Evolutionary conservation across 53 echinoderm and acorn worm genomes (phyloP).

Genomic region (Paelopatides confundens): DNA sequence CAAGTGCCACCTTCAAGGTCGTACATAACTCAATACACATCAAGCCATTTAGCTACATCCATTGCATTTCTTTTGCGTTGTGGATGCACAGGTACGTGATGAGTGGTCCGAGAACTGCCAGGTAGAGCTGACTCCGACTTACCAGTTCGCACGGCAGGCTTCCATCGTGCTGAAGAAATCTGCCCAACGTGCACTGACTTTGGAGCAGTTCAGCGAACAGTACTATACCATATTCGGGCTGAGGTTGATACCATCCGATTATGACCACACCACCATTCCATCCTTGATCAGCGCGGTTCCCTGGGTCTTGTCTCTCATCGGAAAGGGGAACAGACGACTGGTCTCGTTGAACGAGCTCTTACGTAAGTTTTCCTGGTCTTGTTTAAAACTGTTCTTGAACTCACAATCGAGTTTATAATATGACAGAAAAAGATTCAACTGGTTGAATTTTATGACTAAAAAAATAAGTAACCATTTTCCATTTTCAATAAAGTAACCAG

Average conservation of each 20-base stretch:
- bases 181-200: constrained; percentile 57
- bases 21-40: too few relatives aligned
- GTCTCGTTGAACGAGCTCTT: constrained; percentile 85
- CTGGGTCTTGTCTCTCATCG: constrained; percentile 80
- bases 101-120: constrained; percentile 86
- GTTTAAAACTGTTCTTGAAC: not conserved
- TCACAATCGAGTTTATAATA: too few relatives aligned
- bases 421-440: too few relatives aligned
- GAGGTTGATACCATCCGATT: constrained; percentile 73
- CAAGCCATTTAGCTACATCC: too few relatives aligned
- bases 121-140: constrained; percentile 80
- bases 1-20: too few relatives aligned
- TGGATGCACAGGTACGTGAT: constrained; percentile 71
- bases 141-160: constrained; percentile 92
- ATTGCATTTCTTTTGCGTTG: not conserved
- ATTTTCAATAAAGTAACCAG: too few relatives aligned
- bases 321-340: constrained; percentile 76
- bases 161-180: constrained; percentile 71
- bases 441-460: too few relatives aligned
- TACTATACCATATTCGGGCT: constrained; percentile 60
- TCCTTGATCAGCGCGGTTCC: constrained; percentile 84
- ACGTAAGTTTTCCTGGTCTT: constrained; percentile 58
- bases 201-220: constrained; percentile 75
- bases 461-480: too few relatives aligned
- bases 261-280: constrained; percentile 76